Evolutionary conservation across 2,888 invertebrate genomes (phyloP).

Genomic region (Anaspis maculata): DNA sequence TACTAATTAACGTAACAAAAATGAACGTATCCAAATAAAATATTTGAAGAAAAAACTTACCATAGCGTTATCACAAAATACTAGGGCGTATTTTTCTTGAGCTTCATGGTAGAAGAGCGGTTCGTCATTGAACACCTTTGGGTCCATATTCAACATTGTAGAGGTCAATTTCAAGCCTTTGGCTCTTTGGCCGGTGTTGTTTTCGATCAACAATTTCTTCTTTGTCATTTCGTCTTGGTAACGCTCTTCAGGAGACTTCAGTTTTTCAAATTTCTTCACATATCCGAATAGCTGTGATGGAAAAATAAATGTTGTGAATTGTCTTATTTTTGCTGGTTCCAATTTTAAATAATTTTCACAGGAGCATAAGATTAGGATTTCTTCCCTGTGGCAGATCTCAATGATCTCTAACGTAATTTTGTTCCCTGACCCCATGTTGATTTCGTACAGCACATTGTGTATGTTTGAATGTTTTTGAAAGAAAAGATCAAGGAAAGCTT

Average conservation of each 20-base stretch:
- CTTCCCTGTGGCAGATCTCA: too few species aligned
- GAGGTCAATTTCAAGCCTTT: constrained; percentile 5
- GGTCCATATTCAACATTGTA: constrained; percentile 8
- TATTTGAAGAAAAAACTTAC: constrained; percentile 22
- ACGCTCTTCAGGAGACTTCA: constrained; percentile 18
- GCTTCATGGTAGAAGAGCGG: constrained; percentile 45
- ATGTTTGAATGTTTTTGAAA: too few species aligned
- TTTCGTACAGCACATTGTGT: too few species aligned
- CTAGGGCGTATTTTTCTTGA: constrained; percentile 44
- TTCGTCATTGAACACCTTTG: constrained; percentile 25
- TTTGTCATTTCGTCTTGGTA: constrained; percentile 13
- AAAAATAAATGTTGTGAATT: background rate
- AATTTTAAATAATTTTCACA: constrained; percentile 20
- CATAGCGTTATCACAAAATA: constrained; percentile 36
- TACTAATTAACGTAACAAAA: too few species aligned
- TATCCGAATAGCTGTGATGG: constrained; percentile 21
- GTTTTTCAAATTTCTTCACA: constrained; percentile 25
- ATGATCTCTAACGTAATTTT: too few species aligned
- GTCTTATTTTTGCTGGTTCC: too few species aligned
- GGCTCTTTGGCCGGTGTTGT: constrained; percentile 1
- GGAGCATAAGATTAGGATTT: background rate
- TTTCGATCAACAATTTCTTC: constrained; percentile 8
- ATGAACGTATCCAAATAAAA: too few species aligned
- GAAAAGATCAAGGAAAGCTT: too few species aligned
- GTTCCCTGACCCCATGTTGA: too few species aligned